Conservation (phyloP, 2,113 vertebrate genomes). For the Sylvia atricapilla region DNA sequence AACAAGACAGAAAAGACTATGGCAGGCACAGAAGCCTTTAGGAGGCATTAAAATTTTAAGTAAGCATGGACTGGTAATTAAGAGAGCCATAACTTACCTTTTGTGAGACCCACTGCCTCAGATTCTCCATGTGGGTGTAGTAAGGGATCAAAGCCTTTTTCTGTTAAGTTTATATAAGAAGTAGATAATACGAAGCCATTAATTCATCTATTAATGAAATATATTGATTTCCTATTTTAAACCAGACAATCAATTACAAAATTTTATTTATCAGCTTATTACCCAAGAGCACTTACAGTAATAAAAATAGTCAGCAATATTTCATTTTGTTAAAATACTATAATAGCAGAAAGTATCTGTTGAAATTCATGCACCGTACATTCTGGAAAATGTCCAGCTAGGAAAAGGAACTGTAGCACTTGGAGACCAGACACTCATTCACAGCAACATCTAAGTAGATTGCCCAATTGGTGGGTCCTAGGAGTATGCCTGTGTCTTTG, state of each 20-base stretch:
- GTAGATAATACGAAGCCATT: background rate
- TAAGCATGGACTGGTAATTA: background rate
- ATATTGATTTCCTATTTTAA: background rate
- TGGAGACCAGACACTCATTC: background rate
- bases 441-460: background rate
- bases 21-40: background rate
- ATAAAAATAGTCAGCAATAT: background rate
- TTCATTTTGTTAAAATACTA: background rate
- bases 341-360: background rate
- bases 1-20: background rate
- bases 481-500: background rate
- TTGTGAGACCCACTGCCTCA: background rate
- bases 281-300: background rate
- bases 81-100: background rate
- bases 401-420: background rate
- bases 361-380: background rate
- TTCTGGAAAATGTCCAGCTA: background rate
- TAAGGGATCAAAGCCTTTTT: background rate
- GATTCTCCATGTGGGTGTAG: background rate
- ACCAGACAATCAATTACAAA: background rate
- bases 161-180: background rate
- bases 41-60: background rate
- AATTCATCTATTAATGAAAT: background rate
- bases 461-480: background rate
- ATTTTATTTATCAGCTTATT: background rate